A percentile compares a stretch with the other conserved stretches of the same genome.
Conservation (phyloP, 2,888 invertebrate genomes). For the Pollenia griseotomentosa region DNA sequence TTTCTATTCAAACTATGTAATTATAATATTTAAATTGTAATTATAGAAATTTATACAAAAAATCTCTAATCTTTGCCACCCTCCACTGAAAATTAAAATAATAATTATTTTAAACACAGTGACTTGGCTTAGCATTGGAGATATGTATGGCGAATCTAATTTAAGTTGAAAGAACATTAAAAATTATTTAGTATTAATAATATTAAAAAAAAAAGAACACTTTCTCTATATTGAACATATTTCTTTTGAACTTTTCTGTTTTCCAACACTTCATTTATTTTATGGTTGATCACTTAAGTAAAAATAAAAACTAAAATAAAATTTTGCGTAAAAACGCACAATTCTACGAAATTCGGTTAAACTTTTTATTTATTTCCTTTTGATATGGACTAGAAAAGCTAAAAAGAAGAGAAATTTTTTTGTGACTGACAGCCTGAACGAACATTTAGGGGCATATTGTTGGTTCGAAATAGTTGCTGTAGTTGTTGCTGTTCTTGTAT, state of each 20-base stretch:
- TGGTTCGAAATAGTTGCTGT: neutral
- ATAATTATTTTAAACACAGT: too few species aligned
- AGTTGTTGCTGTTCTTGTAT: constrained; percentile 11
- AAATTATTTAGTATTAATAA: too few species aligned
- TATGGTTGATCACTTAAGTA: constrained; percentile 30
- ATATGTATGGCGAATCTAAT: too few species aligned
- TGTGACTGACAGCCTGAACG: constrained; percentile 52
- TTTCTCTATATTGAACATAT: neutral
- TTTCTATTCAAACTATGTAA: too few species aligned
- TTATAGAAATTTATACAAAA: too few species aligned
- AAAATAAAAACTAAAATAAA: constrained; percentile 1
- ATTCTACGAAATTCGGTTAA: constrained; percentile 36
- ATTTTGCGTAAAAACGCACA: constrained; percentile 27
- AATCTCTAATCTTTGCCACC: too few species aligned
- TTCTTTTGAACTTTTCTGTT: constrained; percentile 20
- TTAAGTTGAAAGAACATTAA: too few species aligned
- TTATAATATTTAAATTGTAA: too few species aligned
- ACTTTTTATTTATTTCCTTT: neutral
- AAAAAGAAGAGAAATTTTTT: constrained; percentile 9
- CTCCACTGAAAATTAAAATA: too few species aligned
- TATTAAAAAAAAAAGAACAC: too few species aligned
- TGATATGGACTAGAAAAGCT: constrained; percentile 6
- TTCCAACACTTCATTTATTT: constrained; percentile 9
- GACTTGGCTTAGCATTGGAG: too few species aligned
- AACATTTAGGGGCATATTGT: constrained; percentile 7